A percentile compares a stretch with the other conserved stretches of the same genome.
Conservation (phyloP, 1,140 invertebrate genomes). For the Drosophila ananassae region DNA sequence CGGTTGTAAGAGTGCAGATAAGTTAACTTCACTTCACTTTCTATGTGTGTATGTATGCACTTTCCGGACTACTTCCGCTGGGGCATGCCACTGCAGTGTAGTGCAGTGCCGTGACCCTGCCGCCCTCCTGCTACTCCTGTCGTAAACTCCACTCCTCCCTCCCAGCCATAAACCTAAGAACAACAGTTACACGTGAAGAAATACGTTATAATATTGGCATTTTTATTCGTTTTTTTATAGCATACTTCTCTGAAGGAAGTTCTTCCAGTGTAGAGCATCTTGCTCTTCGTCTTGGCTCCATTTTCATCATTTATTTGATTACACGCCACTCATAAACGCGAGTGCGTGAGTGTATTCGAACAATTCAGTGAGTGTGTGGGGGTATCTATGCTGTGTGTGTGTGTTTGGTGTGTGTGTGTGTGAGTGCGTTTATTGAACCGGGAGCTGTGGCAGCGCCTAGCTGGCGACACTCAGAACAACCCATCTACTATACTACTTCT, state of each 20-base stretch:
- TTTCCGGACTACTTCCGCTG: constrained; percentile 63
- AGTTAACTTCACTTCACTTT: constrained; percentile 62
- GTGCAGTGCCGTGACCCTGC: constrained; percentile 39
- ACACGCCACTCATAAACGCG: constrained; percentile 59
- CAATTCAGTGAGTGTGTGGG: constrained; percentile 36
- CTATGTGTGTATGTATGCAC: constrained; percentile 42
- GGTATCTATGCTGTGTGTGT: constrained; percentile 1
- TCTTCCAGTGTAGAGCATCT: constrained; percentile 24
- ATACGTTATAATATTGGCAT: not conserved
- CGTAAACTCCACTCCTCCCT: not conserved
- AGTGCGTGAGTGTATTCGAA: constrained; percentile 54
- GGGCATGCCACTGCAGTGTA: constrained; percentile 48
- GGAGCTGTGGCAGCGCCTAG: constrained; percentile 44
- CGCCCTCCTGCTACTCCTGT: constrained; percentile 15
- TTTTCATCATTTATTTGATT: constrained; percentile 66
- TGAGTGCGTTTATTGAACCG: constrained; percentile 59
- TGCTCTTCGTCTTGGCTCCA: constrained; percentile 36
- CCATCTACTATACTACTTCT: constrained; percentile 14
- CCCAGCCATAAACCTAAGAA: constrained; percentile 1
- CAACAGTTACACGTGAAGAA: constrained; percentile 2
- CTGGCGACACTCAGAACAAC: constrained; percentile 40
- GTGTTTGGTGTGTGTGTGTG: constrained; percentile 9
- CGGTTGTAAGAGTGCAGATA: constrained; percentile 30
- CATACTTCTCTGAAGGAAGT: not conserved
- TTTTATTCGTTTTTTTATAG: not conserved